Conservation (phyloP, 2,797 vertebrate species). For the Sebastes kiyomatsui region DNA sequence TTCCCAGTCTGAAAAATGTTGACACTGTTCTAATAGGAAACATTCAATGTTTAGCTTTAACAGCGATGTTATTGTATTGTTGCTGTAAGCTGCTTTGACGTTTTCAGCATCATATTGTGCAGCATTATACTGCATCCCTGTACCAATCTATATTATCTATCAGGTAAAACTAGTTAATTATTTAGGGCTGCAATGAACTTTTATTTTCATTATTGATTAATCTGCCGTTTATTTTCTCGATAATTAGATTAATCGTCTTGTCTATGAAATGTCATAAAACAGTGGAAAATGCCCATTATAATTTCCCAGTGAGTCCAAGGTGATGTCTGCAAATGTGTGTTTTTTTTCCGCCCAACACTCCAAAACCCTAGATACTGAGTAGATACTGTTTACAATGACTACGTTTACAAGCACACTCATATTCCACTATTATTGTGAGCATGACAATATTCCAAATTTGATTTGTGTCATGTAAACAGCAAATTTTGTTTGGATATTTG, state of each 20-base stretch:
- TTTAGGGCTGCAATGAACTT: background rate
- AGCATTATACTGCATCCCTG: background rate
- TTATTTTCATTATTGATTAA: background rate
- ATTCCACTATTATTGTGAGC: no score
- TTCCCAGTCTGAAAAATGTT: background rate
- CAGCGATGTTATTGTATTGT: background rate
- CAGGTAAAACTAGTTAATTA: background rate
- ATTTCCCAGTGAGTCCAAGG: background rate
- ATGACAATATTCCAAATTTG: no score
- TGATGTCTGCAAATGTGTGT: background rate
- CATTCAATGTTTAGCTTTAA: slow-evolving; percentile 6
- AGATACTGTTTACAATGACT: no score
- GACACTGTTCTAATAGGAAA: background rate
- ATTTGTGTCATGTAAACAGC: no score
- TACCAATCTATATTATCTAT: background rate
- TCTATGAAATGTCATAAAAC: background rate
- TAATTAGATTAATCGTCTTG: background rate
- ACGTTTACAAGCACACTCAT: no score
- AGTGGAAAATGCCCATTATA: background rate
- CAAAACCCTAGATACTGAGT: background rate
- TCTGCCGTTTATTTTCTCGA: background rate
- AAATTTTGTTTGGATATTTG: no score
- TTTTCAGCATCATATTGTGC: background rate
- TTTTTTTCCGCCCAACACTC: no score
- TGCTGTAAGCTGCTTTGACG: background rate